Conservation (phyloP, 2,113 vertebrate species). For the Pitta sordida region DNA sequence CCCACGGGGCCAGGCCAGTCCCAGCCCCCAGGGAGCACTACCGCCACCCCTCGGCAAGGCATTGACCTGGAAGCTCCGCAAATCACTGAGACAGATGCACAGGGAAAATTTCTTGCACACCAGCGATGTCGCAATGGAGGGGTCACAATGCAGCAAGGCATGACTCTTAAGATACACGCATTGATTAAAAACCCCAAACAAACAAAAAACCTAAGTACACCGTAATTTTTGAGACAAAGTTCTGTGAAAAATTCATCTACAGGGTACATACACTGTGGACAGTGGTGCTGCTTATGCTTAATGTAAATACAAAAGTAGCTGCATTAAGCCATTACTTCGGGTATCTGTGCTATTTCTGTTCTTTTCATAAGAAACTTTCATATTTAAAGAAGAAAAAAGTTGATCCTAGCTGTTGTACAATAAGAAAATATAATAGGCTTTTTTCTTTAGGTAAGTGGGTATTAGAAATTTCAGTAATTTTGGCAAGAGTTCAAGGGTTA, state of each 20-base stretch:
- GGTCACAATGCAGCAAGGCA: too few relatives aligned
- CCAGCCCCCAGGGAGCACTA: too few relatives aligned
- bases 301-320: neutral
- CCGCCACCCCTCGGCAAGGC: too few relatives aligned
- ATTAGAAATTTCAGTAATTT: conserved; percentile 80
- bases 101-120: too few relatives aligned
- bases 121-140: too few relatives aligned
- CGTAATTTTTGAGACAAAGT: neutral
- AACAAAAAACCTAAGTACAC: neutral
- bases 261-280: neutral
- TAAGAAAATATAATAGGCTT: conserved; percentile 56
- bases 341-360: conserved; percentile 2
- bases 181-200: neutral
- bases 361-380: conserved; percentile 34
- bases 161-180: neutral
- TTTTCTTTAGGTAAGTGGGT: conserved; percentile 72
- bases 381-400: conserved; percentile 35
- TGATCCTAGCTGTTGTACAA: conserved; percentile 27
- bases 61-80: too few relatives aligned
- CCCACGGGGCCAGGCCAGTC: too few relatives aligned
- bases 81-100: too few relatives aligned
- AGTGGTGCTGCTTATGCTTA: neutral
- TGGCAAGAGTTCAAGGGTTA: conserved; percentile 85
- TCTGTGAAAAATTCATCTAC: neutral
- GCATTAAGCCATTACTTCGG: neutral